phyloP scores from a whole-genome alignment of 2,113 vertebrate species.

The Tonatia bakeri region DNA sequence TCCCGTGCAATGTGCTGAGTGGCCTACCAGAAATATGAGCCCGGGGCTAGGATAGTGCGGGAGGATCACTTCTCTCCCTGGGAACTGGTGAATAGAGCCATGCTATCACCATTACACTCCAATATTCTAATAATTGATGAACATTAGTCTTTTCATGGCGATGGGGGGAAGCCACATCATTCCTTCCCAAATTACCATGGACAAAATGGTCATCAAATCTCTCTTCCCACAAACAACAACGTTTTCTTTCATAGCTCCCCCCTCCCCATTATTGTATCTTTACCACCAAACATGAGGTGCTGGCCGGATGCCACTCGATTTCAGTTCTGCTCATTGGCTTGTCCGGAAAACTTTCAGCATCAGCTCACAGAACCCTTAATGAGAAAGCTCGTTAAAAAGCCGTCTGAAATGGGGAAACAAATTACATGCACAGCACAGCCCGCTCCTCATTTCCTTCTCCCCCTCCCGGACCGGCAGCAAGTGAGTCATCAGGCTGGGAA shows the following conservation, averaged over 20 bases:
- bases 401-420: constrained; percentile 55
- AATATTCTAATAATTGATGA: constrained; percentile 30
- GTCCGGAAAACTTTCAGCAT: constrained; percentile 53
- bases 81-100: not conserved
- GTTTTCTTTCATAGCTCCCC: not conserved
- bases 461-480: not conserved
- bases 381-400: constrained; percentile 68
- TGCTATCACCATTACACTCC: not conserved
- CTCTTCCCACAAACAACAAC: not conserved
- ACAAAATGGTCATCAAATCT: not conserved
- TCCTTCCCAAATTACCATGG: constrained; percentile 7
- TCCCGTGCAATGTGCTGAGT: not conserved
- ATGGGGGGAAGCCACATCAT: not conserved
- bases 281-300: not conserved
- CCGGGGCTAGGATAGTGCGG: not conserved
- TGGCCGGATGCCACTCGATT: constrained; percentile 39
- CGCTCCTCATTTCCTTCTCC: constrained; percentile 57
- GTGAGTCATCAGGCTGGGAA: constrained; percentile 44
- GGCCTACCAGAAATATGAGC: constrained; percentile 17
- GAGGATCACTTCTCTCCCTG: not conserved
- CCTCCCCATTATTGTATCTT: not conserved
- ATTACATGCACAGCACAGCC: constrained; percentile 40
- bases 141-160: not conserved
- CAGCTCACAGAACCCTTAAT: constrained; percentile 58
- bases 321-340: constrained; percentile 50